A percentile compares a stretch with the other conserved stretches of the same genome.
These are phyloP conservation scores for Hippocampus abdominalis DNA, from an alignment of 2,113 vertebrate genomes.

Conservation along the genomic window DNA sequence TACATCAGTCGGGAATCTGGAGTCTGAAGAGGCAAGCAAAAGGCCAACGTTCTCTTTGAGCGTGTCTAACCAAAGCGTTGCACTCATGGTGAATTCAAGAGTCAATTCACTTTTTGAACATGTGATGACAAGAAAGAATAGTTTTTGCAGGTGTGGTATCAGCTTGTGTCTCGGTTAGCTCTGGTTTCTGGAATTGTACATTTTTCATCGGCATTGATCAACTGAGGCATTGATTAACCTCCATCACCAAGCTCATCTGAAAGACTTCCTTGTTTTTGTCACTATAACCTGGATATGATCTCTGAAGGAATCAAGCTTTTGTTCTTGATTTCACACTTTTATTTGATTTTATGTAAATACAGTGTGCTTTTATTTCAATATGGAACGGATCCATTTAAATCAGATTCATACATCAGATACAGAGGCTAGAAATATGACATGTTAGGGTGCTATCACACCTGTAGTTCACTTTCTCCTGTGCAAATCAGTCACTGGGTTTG, in stretches of 20 bases:
- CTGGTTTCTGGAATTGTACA: constrained; percentile 33
- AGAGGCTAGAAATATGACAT: constrained; percentile 19
- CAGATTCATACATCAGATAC: constrained; percentile 31
- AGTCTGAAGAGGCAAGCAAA: constrained; percentile 70
- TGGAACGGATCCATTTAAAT: constrained; percentile 19
- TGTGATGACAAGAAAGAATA: background rate
- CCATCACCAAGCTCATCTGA: constrained; percentile 22
- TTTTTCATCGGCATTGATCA: constrained; percentile 5
- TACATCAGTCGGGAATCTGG: constrained; percentile 90
- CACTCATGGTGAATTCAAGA: constrained; percentile 35
- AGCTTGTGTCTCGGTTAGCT: constrained; percentile 20
- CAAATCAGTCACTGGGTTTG: background rate
- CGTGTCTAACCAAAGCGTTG: constrained; percentile 52
- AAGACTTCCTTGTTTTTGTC: constrained; percentile 33
- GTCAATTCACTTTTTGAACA: constrained; percentile 16
- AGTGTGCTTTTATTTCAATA: constrained; percentile 29
- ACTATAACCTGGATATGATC: constrained; percentile 31
- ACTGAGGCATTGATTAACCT: constrained; percentile 31
- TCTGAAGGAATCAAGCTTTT: constrained; percentile 14
- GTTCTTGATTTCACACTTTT: constrained; percentile 28
- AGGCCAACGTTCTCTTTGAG: constrained; percentile 29
- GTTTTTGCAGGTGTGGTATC: constrained; percentile 12
- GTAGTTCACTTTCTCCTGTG: background rate
- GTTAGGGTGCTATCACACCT: constrained; percentile 3
- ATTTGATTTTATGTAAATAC: constrained; percentile 59